Evolutionary conservation across 2,113 vertebrate species (phyloP).

Genomic region (Oophaga pumilio): DNA sequence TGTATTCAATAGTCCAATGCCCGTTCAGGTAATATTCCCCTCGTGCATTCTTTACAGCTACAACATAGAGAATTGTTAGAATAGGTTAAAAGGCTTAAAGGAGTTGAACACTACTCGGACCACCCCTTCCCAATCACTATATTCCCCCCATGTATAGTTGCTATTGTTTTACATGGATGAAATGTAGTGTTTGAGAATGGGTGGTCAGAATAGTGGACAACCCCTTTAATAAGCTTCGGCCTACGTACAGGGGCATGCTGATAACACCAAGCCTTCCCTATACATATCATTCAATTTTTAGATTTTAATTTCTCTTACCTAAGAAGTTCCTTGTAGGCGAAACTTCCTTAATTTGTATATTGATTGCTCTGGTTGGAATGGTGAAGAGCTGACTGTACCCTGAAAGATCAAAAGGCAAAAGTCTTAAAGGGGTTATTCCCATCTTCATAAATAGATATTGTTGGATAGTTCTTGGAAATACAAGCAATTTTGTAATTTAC

Average conservation of each 20-base stretch:
- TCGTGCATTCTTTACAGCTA: conserved; percentile 87
- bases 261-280: too few species aligned
- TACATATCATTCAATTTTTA: background rate
- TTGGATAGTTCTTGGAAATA: too few species aligned
- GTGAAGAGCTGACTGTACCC: conserved; percentile 95
- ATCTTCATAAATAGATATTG: too few species aligned
- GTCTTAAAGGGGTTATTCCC: background rate
- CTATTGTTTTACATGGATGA: too few species aligned
- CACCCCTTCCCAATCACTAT: too few species aligned
- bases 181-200: too few species aligned
- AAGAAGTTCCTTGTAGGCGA: conserved; percentile 90
- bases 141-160: too few species aligned
- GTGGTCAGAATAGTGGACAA: too few species aligned
- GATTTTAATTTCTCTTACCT: conserved; percentile 71
- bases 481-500: too few species aligned
- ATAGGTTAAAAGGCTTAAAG: background rate
- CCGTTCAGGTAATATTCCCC: conserved; percentile 96
- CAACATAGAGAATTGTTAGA: background rate
- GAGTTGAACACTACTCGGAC: too few species aligned
- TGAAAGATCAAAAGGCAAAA: conserved; percentile 56
- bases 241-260: too few species aligned
- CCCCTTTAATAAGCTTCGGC: too few species aligned
- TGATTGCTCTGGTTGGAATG: conserved; percentile 87
- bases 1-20: conserved; percentile 88
- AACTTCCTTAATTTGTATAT: conserved; percentile 84